Evolutionary conservation across 2,888 invertebrate genomes (phyloP), one percentile per base, ranked within the genome.

Genomic region (Actias luna): DNA sequence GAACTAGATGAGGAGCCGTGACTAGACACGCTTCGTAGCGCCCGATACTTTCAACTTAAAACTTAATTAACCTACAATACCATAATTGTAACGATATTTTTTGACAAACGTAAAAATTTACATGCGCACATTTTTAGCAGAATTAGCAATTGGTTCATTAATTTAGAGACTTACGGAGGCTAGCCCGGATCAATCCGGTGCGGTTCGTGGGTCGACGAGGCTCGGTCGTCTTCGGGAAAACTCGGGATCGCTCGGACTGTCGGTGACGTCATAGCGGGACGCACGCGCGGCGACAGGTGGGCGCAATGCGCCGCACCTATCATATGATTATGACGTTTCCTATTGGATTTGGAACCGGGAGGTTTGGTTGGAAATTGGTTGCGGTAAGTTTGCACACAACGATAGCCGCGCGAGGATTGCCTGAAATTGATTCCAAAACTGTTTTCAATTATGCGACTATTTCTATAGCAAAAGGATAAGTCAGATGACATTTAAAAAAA

Each of bases 201-300:
- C 77, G 83, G 80, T 75, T 77, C 76, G 78, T 76, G 74, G 75
- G 77, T 73, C 70, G 75, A 75, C 55, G 64, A 65, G 63, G 72
- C 52, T 77, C 79, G 80, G 73, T 70, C 65, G 68, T 64, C 66
- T 68, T 76, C 84, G 84, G 76, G 61, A 67, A 60, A 35, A 67
- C 62, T 83, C 83, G 82, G 78, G 71, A 46, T 68, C 58, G 68
- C 65, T 84, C 86, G 85, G 82, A 73, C 69, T 69, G 68, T 69
- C 69, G 68, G 80, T 91, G 92, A 90, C 92, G 92, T 90, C 91
- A 91, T 62, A 72, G 77, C 80, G 85, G 83, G 87, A 88, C 92
- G 92, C 92, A 91, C 79, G 90, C 92, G 92, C 89, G 89, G 76
- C 88, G 91, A 90, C 92, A 92, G 92, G 92, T 92, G 92, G 88